A percentile compares a stretch with the other conserved stretches of the same genome.
Conservation (phyloP, 1,140 invertebrate genomes). For the Trichogramma pretiosum region DNA sequence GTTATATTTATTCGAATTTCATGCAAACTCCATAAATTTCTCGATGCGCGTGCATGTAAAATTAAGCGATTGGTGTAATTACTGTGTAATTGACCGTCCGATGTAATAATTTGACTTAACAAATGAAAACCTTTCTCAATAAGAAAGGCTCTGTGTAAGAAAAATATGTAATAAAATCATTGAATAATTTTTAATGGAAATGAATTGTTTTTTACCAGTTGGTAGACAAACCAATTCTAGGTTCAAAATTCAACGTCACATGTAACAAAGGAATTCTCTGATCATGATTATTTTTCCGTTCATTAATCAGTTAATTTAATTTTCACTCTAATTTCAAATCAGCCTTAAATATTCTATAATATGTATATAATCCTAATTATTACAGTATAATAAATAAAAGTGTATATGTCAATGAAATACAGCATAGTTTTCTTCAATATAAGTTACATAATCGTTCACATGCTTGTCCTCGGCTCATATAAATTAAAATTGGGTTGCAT, state of each 20-base stretch:
- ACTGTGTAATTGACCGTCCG: conserved; percentile 18
- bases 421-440: conserved; percentile 1
- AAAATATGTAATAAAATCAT: too few relatives aligned
- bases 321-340: conserved; percentile 26
- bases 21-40: conserved; percentile 6
- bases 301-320: conserved; percentile 14
- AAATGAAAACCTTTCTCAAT: conserved; percentile 13
- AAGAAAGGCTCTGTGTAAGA: conserved; percentile 15
- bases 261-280: too few relatives aligned
- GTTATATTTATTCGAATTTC: neutral
- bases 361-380: conserved; percentile 30
- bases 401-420: conserved; percentile 19
- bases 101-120: conserved; percentile 4
- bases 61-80: conserved; percentile 19
- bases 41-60: conserved; percentile 13
- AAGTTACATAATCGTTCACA: too few relatives aligned
- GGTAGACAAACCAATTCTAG: too few relatives aligned
- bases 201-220: too few relatives aligned
- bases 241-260: too few relatives aligned
- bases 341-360: conserved; percentile 26
- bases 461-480: conserved; percentile 6
- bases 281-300: conserved; percentile 14
- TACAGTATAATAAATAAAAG: conserved; percentile 24
- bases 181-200: conserved; percentile 10
- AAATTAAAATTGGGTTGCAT: too few relatives aligned